Conservation (phyloP, 2,888 invertebrate species). For the Myopa testacea region DNA sequence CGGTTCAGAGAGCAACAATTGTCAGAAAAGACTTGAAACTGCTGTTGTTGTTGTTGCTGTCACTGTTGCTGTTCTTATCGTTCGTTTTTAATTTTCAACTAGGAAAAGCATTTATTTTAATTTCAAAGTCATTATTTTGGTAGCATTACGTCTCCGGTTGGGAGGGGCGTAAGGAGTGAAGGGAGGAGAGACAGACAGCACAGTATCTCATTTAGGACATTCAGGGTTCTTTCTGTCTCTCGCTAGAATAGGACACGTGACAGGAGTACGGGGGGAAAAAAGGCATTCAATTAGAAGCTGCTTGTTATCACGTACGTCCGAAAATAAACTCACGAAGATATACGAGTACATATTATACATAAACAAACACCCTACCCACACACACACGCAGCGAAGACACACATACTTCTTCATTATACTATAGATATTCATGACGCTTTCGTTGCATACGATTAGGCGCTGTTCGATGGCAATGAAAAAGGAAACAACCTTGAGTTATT, state of each 20-base stretch:
- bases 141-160: neutral
- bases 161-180: no score
- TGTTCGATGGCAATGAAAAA: neutral
- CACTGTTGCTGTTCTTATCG: neutral
- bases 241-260: no score
- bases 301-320: slow-evolving; percentile 28
- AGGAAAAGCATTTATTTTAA: slow-evolving; percentile 30
- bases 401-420: no score
- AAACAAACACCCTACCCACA: neutral
- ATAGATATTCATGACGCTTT: neutral
- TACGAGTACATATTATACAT: neutral
- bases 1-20: slow-evolving; percentile 18
- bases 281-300: slow-evolving; percentile 33
- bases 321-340: no score
- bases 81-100: slow-evolving; percentile 15
- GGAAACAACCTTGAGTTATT: slow-evolving; percentile 36
- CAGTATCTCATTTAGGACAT: neutral
- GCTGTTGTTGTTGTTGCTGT: neutral
- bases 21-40: neutral
- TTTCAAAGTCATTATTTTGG: slow-evolving; percentile 22
- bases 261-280: no score
- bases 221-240: neutral
- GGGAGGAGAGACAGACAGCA: no score
- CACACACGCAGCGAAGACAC: neutral
- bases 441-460: slow-evolving; percentile 31